phyloP scores from a whole-genome alignment of 1,140 invertebrate genomes.

The Diachasmimorpha longicaudata region DNA sequence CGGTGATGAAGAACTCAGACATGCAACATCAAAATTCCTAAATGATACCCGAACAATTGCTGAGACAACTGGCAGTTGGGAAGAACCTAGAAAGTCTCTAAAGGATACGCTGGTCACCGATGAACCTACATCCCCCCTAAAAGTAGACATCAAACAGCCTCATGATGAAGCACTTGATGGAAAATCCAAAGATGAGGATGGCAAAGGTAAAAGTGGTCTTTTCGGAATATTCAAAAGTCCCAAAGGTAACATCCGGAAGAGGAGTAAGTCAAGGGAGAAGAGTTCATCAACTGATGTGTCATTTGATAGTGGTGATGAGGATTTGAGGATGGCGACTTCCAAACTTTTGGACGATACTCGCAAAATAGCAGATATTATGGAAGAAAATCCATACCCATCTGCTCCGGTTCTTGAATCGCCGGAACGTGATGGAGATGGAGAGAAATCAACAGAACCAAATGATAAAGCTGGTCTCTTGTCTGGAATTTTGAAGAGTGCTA shows the following conservation, averaged over 20 bases:
- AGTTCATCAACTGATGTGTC: constrained; percentile 25
- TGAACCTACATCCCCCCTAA: not conserved
- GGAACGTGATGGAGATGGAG: not conserved
- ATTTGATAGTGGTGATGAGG: constrained; percentile 34
- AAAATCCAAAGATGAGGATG: constrained; percentile 18
- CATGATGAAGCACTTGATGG: not conserved
- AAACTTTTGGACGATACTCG: constrained; percentile 34
- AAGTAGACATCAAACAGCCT: not conserved
- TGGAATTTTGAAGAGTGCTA: constrained; percentile 25
- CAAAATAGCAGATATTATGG: constrained; percentile 31
- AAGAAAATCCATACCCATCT: constrained; percentile 4
- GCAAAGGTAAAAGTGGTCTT: constrained; percentile 32
- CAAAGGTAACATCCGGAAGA: constrained; percentile 38
- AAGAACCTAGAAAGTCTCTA: not conserved
- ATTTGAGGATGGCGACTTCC: constrained; percentile 28
- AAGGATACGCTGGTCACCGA: not conserved
- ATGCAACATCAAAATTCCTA: constrained; percentile 34
- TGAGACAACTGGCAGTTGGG: constrained; percentile 9
- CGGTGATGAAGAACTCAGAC: constrained; percentile 38
- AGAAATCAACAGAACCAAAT: constrained; percentile 14
- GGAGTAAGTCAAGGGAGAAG: constrained; percentile 38
- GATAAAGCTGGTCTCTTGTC: constrained; percentile 34
- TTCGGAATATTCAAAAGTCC: constrained; percentile 39
- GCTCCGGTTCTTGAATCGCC: not conserved
- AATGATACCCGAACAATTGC: constrained; percentile 38